Evolutionary conservation across 2,888 invertebrate species (phyloP).

Genomic region (Cephalotes varians): DNA sequence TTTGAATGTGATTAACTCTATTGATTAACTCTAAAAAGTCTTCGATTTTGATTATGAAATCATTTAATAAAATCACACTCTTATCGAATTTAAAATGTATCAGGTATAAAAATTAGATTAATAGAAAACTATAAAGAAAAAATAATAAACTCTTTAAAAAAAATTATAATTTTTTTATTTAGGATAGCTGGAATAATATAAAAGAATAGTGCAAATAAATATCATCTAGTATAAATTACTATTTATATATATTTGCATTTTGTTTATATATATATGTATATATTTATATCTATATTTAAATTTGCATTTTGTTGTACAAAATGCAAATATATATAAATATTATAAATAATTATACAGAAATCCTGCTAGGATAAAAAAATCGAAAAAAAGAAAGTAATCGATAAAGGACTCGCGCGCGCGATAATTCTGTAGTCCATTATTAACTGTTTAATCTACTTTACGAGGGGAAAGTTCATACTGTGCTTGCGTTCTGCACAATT

Average conservation of each 20-base stretch:
- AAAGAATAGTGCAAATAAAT: not conserved
- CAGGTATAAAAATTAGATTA: not conserved
- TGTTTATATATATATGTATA: too few species aligned
- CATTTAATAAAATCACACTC: not conserved
- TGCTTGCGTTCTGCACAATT: constrained; percentile 2
- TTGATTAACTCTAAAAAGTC: not conserved
- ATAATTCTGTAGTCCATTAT: not conserved
- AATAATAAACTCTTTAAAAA: not conserved
- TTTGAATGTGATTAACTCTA: not conserved
- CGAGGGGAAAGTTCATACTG: constrained; percentile 12
- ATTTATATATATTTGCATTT: too few species aligned
- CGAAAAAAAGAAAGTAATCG: not conserved
- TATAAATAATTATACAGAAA: not conserved
- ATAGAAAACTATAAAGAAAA: not conserved
- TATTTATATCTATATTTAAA: too few species aligned
- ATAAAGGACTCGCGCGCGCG: constrained; percentile 4
- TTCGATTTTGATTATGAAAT: not conserved
- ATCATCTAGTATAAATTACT: not conserved
- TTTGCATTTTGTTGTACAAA: too few species aligned
- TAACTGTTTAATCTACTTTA: constrained; percentile 44
- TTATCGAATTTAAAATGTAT: not conserved
- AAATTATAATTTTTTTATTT: not conserved
- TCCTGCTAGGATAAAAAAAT: not conserved
- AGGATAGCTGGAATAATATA: not conserved
- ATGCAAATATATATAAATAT: not conserved